Evolutionary conservation across 2,797 vertebrate species (phyloP).

Genomic region (Liparis tanakae): DNA sequence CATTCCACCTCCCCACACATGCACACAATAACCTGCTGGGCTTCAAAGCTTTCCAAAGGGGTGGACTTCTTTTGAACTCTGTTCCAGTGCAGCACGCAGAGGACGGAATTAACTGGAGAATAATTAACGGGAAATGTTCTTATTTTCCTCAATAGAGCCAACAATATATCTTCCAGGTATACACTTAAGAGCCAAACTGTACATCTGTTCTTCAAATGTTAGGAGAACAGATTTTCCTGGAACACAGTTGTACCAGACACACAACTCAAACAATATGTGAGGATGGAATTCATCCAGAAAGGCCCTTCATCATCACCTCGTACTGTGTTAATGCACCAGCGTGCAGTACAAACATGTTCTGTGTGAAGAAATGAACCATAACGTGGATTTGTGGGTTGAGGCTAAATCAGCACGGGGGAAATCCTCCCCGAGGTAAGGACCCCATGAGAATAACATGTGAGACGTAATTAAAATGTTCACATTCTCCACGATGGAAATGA

Average conservation of each 20-base stretch:
- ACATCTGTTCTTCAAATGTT: slow-evolving; percentile 18
- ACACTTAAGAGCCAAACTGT: not conserved
- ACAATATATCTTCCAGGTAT: not conserved
- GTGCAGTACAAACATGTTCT: not conserved
- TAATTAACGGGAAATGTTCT: not conserved
- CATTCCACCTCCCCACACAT: not conserved
- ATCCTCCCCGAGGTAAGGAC: not conserved
- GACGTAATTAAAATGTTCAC: not conserved
- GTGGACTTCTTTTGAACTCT: not conserved
- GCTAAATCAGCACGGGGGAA: not conserved
- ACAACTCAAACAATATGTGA: not conserved
- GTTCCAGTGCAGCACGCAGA: not conserved
- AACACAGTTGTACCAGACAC: not conserved
- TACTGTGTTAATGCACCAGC: not conserved
- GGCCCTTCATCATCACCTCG: not conserved
- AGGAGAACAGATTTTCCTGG: slow-evolving; percentile 14
- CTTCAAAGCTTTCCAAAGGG: not conserved
- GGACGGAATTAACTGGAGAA: slow-evolving; percentile 2
- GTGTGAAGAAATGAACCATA: not conserved
- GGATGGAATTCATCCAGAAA: not conserved
- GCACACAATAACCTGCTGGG: not conserved
- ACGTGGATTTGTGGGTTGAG: not conserved
- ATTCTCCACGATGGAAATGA: not conserved
- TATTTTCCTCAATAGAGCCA: not conserved
- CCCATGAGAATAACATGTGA: not conserved